These are phyloP conservation scores for Sphecodes monilicornis DNA, from an alignment of 2,888 invertebrate genomes.

Conservation along the genomic window DNA sequence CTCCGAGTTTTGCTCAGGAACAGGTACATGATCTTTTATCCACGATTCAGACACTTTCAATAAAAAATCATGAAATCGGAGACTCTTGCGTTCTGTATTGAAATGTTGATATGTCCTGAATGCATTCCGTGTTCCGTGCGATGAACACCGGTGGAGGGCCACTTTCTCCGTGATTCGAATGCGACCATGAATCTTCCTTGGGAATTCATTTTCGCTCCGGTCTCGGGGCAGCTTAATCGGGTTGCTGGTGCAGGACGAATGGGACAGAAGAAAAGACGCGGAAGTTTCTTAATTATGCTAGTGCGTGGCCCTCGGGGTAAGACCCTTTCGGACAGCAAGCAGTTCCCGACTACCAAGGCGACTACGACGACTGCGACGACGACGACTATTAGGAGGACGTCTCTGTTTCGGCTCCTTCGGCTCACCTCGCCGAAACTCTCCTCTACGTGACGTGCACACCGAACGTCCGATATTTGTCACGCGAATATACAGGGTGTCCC, in stretches of 20 bases:
- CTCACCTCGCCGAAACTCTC: slow-evolving; percentile 66
- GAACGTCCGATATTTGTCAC: slow-evolving; percentile 82
- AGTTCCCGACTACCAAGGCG: slow-evolving; percentile 3
- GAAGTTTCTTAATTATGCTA: slow-evolving; percentile 75
- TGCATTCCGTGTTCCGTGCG: not conserved
- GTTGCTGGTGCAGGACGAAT: slow-evolving; percentile 47
- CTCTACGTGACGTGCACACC: slow-evolving; percentile 83
- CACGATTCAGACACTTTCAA: too few relatives aligned
- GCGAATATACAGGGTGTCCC: too few relatives aligned
- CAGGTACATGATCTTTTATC: too few relatives aligned
- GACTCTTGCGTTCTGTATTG: too few relatives aligned
- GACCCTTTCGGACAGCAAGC: not conserved
- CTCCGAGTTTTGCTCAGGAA: too few relatives aligned
- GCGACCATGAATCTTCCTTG: slow-evolving; percentile 61
- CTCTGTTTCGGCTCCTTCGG: slow-evolving; percentile 64
- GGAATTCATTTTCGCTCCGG: slow-evolving; percentile 61
- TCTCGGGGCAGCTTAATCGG: slow-evolving; percentile 58
- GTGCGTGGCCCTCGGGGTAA: slow-evolving; percentile 60
- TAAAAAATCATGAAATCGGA: too few relatives aligned
- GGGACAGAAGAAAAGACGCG: slow-evolving; percentile 41
- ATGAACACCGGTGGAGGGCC: not conserved
- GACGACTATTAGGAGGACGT: slow-evolving; percentile 53
- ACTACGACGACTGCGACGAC: slow-evolving; percentile 17
- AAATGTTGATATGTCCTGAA: too few relatives aligned
- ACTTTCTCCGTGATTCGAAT: slow-evolving; percentile 15